A percentile compares a stretch with the other conserved stretches of the same genome.
phyloP scores from a whole-genome alignment of 2,797 vertebrate species.

The Muscicapa striata region DNA sequence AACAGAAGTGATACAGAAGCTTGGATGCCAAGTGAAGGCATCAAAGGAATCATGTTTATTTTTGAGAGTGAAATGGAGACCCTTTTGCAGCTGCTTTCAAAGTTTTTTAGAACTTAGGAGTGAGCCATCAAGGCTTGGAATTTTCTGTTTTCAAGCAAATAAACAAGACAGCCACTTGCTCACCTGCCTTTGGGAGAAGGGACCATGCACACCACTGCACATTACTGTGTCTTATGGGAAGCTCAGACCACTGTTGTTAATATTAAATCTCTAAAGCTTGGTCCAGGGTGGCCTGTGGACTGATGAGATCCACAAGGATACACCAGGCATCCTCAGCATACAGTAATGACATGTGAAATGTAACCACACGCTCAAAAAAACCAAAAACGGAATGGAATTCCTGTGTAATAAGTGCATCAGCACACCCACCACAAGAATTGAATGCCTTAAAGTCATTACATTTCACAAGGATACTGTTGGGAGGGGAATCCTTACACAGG shows the following conservation, averaged over 20 bases:
- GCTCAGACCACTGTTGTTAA: neutral
- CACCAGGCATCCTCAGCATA: neutral
- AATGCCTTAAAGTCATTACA: neutral
- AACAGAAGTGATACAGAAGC: neutral
- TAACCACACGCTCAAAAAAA: neutral
- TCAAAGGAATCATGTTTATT: neutral
- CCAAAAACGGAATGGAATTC: neutral
- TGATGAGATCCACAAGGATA: neutral
- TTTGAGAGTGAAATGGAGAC: neutral
- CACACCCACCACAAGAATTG: neutral
- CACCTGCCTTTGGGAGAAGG: neutral
- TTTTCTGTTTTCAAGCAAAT: neutral
- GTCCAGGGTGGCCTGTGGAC: neutral
- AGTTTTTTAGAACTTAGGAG: neutral
- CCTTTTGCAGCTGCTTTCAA: neutral
- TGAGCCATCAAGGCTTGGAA: neutral
- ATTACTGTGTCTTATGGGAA: neutral
- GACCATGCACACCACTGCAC: neutral
- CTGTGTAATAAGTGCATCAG: neutral
- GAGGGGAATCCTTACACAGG: neutral
- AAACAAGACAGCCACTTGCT: neutral
- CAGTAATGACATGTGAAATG: neutral
- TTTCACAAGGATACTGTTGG: neutral
- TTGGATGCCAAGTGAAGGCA: neutral
- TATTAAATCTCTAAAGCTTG: neutral